Conservation (phyloP, 1,140 invertebrate species). For the Neoseiulus cucumeris region DNA sequence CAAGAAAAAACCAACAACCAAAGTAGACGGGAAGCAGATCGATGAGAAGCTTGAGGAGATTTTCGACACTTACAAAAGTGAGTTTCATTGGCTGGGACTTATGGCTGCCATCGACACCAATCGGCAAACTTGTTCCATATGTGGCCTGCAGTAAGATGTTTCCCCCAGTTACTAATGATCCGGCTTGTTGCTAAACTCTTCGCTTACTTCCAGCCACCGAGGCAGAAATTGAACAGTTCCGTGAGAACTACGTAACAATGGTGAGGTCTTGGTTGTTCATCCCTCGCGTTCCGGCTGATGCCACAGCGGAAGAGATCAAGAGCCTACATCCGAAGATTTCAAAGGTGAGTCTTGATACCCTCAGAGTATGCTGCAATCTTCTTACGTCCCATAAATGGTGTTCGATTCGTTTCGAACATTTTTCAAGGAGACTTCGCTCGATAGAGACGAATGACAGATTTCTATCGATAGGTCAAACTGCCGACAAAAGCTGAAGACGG, state of each 20-base stretch:
- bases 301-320: background rate
- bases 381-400: background rate
- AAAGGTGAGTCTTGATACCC: background rate
- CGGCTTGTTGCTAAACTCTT: background rate
- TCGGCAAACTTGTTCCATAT: background rate
- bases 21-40: background rate
- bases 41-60: background rate
- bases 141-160: background rate
- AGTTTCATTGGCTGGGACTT: background rate
- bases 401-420: background rate
- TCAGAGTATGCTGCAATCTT: background rate
- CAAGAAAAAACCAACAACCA: background rate
- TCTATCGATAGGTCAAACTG: background rate
- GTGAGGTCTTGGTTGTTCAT: background rate
- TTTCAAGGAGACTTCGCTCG: too few relatives aligned
- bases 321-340: background rate
- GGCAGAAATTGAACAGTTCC: background rate
- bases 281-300: background rate
- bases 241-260: background rate
- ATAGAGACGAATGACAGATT: too few relatives aligned
- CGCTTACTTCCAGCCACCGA: background rate
- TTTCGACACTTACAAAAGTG: background rate
- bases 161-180: background rate
- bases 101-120: background rate
- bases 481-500: background rate